Evolutionary conservation across 92 coral and sea anemone genomes (phyloP).

Genomic region (Blastomussa wellsi): DNA sequence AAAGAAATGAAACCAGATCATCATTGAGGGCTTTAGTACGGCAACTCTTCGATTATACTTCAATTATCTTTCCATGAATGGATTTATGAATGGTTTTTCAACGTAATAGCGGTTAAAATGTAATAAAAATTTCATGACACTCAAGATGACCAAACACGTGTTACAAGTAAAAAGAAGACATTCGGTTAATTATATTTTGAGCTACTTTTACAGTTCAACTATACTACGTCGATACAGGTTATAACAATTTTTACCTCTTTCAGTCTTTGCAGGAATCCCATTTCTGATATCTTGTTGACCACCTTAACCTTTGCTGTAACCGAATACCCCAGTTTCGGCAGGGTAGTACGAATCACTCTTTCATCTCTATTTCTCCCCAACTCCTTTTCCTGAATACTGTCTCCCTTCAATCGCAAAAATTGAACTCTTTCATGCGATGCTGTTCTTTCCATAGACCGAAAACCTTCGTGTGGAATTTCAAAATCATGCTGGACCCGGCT

Average conservation of each 20-base stretch:
- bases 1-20: background rate
- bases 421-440: background rate
- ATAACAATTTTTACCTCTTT: conserved; percentile 24
- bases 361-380: background rate
- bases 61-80: background rate
- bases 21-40: background rate
- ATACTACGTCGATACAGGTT: background rate
- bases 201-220: background rate
- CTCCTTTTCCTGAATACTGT: background rate
- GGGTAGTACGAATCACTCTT: background rate
- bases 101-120: conserved; percentile 17
- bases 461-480: background rate
- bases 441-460: background rate
- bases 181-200: background rate
- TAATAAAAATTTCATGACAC: conserved; percentile 1
- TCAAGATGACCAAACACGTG: background rate
- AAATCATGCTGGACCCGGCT: conserved; percentile 4
- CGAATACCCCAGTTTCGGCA: background rate
- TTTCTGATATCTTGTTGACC: background rate
- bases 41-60: background rate
- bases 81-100: conserved; percentile 13
- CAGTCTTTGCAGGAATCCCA: conserved; percentile 19
- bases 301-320: conserved; percentile 13
- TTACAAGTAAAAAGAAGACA: background rate
- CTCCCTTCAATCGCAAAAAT: background rate